A percentile compares a stretch with the other conserved stretches of the same genome.
These are phyloP conservation scores for Pteronura brasiliensis DNA, from an alignment of 2,113 vertebrate genomes.

Conservation along the genomic window DNA sequence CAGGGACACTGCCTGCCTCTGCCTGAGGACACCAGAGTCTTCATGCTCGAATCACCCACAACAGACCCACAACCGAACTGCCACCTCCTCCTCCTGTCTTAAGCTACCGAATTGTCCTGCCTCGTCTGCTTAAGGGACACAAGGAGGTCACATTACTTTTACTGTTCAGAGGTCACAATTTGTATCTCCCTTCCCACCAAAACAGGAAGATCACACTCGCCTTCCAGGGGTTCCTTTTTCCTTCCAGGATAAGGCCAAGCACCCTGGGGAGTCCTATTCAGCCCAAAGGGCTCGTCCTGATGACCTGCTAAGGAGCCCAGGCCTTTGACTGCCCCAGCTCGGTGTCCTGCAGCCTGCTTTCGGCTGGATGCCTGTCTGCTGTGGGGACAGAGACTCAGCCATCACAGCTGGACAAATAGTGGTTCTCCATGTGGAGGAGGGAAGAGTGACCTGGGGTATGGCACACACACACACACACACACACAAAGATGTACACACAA, in stretches of 20 bases:
- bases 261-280: not conserved
- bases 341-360: not conserved
- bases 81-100: not conserved
- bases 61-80: not conserved
- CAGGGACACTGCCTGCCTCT: not conserved
- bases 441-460: not conserved
- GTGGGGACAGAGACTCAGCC: not conserved
- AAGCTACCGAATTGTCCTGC: not conserved
- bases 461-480: not conserved
- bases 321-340: not conserved
- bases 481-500: not conserved
- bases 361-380: not conserved
- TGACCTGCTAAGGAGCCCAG: not conserved
- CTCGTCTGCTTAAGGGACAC: not conserved
- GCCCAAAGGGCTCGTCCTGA: not conserved
- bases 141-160: not conserved
- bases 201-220: not conserved
- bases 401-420: not conserved
- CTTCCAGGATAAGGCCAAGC: not conserved
- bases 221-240: not conserved
- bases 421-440: not conserved
- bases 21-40: not conserved
- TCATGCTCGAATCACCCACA: not conserved
- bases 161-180: not conserved
- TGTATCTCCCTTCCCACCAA: not conserved